Conservation (phyloP, 1,140 invertebrate species). For the Microplitis mediator region DNA sequence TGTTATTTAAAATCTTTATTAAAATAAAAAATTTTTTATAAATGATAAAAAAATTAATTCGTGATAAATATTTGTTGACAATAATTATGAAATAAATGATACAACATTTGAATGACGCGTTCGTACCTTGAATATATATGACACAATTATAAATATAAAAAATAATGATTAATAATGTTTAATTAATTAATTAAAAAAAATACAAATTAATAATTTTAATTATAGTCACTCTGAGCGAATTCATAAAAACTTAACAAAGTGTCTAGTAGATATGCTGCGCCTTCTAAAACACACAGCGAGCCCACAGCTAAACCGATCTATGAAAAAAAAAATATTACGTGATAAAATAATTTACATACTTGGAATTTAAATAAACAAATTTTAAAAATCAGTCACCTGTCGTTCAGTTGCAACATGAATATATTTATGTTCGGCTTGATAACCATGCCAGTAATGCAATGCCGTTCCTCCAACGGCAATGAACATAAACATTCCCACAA, state of each 20-base stretch:
- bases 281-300: conserved; percentile 76
- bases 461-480: conserved; percentile 81
- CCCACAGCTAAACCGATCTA: conserved; percentile 80
- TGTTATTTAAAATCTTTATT: too few species aligned
- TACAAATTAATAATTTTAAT: not conserved
- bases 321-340: conserved; percentile 40
- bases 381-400: conserved; percentile 62
- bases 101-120: too few species aligned
- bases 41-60: too few species aligned
- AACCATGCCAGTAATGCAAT: conserved; percentile 86
- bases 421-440: conserved; percentile 76
- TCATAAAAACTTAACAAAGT: conserved; percentile 77
- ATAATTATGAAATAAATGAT: too few species aligned
- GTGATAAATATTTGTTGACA: too few species aligned
- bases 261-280: conserved; percentile 78
- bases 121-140: too few species aligned
- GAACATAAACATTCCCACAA: conserved; percentile 82
- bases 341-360: conserved; percentile 7
- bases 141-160: not conserved
- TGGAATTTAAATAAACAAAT: conserved; percentile 2
- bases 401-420: conserved; percentile 70
- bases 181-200: not conserved
- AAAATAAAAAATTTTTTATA: too few species aligned
- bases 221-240: conserved; percentile 69
- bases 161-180: not conserved